Evolutionary conservation across 1,140 invertebrate species (phyloP), one percentile per base, ranked within the genome.

Genomic region (Aphaenogaster rudis): DNA sequence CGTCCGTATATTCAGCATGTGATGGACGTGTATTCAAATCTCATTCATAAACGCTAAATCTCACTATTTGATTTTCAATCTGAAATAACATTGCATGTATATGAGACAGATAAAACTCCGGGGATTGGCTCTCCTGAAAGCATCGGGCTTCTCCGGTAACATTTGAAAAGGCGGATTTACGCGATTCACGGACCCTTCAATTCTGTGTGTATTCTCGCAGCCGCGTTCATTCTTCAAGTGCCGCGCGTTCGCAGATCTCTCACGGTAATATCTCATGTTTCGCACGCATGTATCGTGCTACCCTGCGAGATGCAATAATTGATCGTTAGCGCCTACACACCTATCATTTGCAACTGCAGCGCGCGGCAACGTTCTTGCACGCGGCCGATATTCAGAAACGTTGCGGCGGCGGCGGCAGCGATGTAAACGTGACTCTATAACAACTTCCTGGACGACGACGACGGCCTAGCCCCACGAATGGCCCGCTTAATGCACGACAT

Each of bases 401-500:
- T 86, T 78, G 86, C 88, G 71, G 52, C 71, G 57, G 54, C 87
- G 66, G 48, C 88, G 42, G 72, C 48, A 66, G n/a, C 63, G 82
- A 61, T 78, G 85, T 90, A 79, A 42, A 82, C 76, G 78, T 61
- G 81, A 3, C 42, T 50, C 72, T 84, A 61, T 66, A 87, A 89
- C 86, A 90, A 89, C 89, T 90, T 90, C 85, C 89, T 89, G 88
- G 42, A 89, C 63, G 84, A 89, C 52, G 85, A 15, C 17, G 77
- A 74, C 45, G 71, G n/a, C 33, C 85, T 21, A 39, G n/a, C n/a
- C 57, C 21, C 13, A 66, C 50, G 48, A 79, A 67, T 77, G 67
- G 72, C n/a, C 76, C 78, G 88, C 77, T 89, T 90, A 87, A 90
- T 90, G 88, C 85, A 89, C 85, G 85, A 79, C 85, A 87, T 89